A percentile compares a stretch with the other conserved stretches of the same genome.
Evolutionary conservation across 2,888 invertebrate genomes (phyloP).

Genomic region (Trichopria drosophilae): DNA sequence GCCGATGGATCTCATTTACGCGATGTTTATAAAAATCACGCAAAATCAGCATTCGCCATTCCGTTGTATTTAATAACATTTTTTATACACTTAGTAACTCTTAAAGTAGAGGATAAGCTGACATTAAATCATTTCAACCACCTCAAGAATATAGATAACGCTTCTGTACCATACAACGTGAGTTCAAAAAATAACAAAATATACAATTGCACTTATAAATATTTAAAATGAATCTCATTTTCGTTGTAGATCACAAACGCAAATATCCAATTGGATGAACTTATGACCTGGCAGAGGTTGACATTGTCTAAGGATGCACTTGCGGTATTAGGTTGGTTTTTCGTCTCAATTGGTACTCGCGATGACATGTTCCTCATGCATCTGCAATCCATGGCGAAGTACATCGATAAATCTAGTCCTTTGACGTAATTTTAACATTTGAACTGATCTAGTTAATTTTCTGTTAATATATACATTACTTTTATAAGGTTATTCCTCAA

Average conservation of each 20-base stretch:
- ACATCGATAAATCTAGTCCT: conserved; percentile 35
- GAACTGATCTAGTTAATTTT: too few relatives aligned
- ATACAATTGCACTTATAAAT: neutral
- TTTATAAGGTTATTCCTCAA: too few relatives aligned
- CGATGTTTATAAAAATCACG: conserved; percentile 45
- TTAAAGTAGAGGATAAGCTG: conserved; percentile 45
- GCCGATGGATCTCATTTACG: conserved; percentile 44
- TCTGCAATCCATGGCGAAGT: conserved; percentile 48
- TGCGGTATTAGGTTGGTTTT: conserved; percentile 50
- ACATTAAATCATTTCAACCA: conserved; percentile 40
- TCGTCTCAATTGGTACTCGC: conserved; percentile 46
- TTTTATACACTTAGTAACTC: conserved; percentile 47
- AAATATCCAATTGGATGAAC: conserved; percentile 36
- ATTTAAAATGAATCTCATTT: conserved; percentile 3
- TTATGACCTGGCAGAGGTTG: conserved; percentile 47
- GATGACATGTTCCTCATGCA: conserved; percentile 48
- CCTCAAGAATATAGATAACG: conserved; percentile 16
- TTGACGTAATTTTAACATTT: too few relatives aligned
- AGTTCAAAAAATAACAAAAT: conserved; percentile 20
- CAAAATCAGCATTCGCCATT: conserved; percentile 45
- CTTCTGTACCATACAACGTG: conserved; percentile 21
- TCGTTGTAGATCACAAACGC: conserved; percentile 36
- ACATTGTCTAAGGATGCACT: conserved; percentile 49
- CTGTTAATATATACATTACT: too few relatives aligned
- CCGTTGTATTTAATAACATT: conserved; percentile 50